phyloP scores from a whole-genome alignment of 2,797 vertebrate species.

The Acomys russatus region DNA sequence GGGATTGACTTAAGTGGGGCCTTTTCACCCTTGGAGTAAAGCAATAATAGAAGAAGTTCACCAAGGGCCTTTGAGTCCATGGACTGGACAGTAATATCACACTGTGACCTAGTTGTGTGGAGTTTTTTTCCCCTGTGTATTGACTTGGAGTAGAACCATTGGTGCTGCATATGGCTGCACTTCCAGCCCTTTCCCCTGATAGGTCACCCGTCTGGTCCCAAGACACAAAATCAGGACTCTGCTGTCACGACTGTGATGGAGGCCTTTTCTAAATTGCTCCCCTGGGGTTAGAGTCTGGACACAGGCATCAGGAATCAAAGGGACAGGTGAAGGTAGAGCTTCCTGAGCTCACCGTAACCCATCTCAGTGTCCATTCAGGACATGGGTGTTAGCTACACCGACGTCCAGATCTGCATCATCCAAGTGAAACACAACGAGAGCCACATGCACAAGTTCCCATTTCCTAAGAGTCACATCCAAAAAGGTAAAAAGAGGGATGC shows the following conservation, averaged over 20 bases:
- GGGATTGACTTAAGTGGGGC: background rate
- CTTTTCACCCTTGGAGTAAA: background rate
- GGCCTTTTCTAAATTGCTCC: background rate
- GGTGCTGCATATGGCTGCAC: background rate
- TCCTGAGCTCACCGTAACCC: background rate
- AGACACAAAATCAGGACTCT: background rate
- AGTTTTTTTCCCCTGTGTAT: background rate
- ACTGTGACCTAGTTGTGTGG: background rate
- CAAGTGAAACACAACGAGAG: background rate
- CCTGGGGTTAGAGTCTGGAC: background rate
- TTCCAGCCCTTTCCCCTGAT: background rate
- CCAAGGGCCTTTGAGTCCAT: background rate
- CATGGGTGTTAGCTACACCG: background rate
- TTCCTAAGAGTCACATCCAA: conserved; percentile 2
- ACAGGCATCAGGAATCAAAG: background rate
- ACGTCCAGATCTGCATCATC: background rate
- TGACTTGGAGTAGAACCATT: background rate
- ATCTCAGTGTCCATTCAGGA: background rate
- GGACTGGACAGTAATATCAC: background rate
- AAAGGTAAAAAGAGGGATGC: background rate
- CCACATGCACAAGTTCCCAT: background rate
- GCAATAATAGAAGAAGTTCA: background rate
- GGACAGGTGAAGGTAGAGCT: background rate
- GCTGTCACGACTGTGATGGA: background rate
- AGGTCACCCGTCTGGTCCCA: background rate